Base-by-base conservation (phyloP, 2,113 vertebrate species). In the Rynchops niger region DNA sequence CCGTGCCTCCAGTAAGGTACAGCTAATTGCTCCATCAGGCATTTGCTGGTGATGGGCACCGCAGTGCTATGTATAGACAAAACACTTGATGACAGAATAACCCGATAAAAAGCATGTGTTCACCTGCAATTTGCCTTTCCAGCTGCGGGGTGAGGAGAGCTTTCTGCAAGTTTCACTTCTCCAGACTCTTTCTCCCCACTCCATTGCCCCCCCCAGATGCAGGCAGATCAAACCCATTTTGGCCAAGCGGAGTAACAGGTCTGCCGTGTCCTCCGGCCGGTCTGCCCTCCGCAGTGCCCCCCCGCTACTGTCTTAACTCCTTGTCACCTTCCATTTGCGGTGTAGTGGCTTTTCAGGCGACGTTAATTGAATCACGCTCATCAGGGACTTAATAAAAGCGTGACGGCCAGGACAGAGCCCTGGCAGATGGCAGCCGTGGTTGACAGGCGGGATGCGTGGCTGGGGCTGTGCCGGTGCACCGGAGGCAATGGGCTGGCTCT, bases 201-300 rank as follows among this genome's bases (percentile, higher is more conserved):
- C 21, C 36, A 8, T 63, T 30, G 0, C n/a, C 38, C 15, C 62
- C 62, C 62, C 32, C 0, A 1, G 56, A n/a, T 0, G 1, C 4
- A 18, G 40, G 26, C 61, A 34, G 56, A 45, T 71, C 61, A 59
- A 8, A 56, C 23, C 43, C 30, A 1, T 29, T 74, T 86, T 81
- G 88, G n/a, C 71, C 78, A 40, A 0, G 0, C 2, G 32, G 18
- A 20, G 52, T 12, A 36, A 2, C 38, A 32, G 84, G 19, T 43
- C 86, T n/a, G 71, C 56, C 0, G 0, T 50, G 65, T 90, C 78
- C 77, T 66, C 62, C 0, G 2, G 67, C 49, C 8, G 2, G 7
- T 30, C 61, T 94, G 80, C 82, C 72, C 61, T 71, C 42, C 2
- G 1, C 74, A 0, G 0, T 65, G 83, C 43, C 79, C 61, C 53